A percentile compares a stretch with the other conserved stretches of the same genome.
phyloP scores from a whole-genome alignment of 2,888 invertebrate genomes.

The Cheilosia urbana region DNA sequence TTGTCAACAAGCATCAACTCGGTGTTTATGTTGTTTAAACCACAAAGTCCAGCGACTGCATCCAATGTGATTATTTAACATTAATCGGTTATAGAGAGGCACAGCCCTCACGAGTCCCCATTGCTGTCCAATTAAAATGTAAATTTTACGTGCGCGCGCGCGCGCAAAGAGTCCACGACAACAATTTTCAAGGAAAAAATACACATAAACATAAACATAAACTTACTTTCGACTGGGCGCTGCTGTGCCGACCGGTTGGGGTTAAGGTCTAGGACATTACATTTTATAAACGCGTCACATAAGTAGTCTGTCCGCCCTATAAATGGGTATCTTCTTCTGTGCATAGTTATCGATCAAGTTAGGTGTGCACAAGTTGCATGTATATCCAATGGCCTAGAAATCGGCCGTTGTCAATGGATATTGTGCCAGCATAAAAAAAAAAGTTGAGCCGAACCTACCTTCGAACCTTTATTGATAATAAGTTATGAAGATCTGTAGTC shows the following conservation, averaged over 20 bases:
- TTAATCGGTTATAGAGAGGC: slow-evolving; percentile 42
- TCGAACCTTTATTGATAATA: slow-evolving; percentile 49
- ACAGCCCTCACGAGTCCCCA: slow-evolving; percentile 3
- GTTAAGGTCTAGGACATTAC: slow-evolving; percentile 18
- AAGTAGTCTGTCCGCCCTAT: slow-evolving; percentile 51
- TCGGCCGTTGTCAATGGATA: neutral
- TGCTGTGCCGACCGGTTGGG: slow-evolving; percentile 9
- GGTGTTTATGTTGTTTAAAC: slow-evolving; percentile 48
- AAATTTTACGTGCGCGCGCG: slow-evolving; percentile 54
- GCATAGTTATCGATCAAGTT: slow-evolving; percentile 5
- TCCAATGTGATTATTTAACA: slow-evolving; percentile 45
- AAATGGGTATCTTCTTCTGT: slow-evolving; percentile 19
- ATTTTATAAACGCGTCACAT: slow-evolving; percentile 41
- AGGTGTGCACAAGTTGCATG: slow-evolving; percentile 17
- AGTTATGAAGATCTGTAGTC: slow-evolving; percentile 54
- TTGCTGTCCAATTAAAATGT: slow-evolving; percentile 64
- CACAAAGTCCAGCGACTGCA: slow-evolving; percentile 17
- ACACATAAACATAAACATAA: slow-evolving; percentile 55
- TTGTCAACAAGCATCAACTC: slow-evolving; percentile 64
- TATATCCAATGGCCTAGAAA: slow-evolving; percentile 59
- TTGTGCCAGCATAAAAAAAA: neutral
- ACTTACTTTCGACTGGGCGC: slow-evolving; percentile 35
- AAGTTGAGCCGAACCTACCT: neutral
- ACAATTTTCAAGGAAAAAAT: slow-evolving; percentile 22
- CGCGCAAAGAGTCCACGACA: slow-evolving; percentile 27